Evolutionary conservation across 35 echinoderm and acorn worm genomes (phyloP), one percentile per base, ranked within the genome.

Genomic region (Apostichopus californicus): DNA sequence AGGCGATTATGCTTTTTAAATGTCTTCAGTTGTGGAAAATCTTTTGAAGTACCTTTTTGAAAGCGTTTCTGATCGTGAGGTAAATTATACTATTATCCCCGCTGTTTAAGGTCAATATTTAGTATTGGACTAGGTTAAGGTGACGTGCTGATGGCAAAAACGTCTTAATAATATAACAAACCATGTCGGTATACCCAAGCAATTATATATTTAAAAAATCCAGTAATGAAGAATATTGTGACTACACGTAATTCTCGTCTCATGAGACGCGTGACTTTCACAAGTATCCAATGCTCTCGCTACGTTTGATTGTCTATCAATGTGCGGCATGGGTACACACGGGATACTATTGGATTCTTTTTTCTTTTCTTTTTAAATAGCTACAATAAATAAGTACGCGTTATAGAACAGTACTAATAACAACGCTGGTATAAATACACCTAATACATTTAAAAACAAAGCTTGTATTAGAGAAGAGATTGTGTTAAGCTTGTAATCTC

Each of bases 91-190:
- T 83, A 83, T 56, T 56, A 13, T 25, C 80, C 80, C 80, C 34
- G n/a, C 80, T 56, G 53, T 83, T 83, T 11, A 83, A 83, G n/a
- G 80, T 55, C 46, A 83, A 53, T 14, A 83, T 83, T 57, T 83
- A 14, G 7, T 55, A 56, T 6, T 34, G 13, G 8, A 83, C 55
- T 54, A 83, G 34, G 55, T 54, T 56, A 55, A 83, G 53, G 25
- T 83, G 55, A 54, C 55, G 46, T 8, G 52, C 80, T 83, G 80
- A 83, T 55, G 53, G 80, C 80, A 83, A 53, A 83, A 83, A 0
- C 80, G 9, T 6, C 25, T 83, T 54, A 83, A 83, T 54, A 83
- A 83, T 55, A 83, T 55, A n/a, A 55, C 13, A 6, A 83, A 17
- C 46, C 80, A 83, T 2, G 80, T 83, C 55, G 80, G 80, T 56